phyloP scores from a whole-genome alignment of 1,140 invertebrate genomes.

The Medauroidea extradentata region DNA sequence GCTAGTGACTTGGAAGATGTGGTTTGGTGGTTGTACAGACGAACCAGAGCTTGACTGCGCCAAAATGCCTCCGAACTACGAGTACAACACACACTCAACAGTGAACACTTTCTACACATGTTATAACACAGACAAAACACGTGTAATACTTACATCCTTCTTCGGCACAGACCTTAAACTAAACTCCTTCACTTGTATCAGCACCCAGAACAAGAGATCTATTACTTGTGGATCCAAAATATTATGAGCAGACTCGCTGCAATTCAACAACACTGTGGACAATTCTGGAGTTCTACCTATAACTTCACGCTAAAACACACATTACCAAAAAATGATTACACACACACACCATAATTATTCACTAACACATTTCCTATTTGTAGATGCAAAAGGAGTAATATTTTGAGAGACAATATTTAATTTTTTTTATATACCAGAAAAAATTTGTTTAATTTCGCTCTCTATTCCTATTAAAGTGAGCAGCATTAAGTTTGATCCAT shows the following conservation, averaged over 20 bases:
- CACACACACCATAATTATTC: too few relatives aligned
- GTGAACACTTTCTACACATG: too few relatives aligned
- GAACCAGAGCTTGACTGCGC: constrained; percentile 46
- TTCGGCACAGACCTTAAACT: constrained; percentile 50
- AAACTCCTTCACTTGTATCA: constrained; percentile 53
- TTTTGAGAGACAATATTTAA: too few relatives aligned
- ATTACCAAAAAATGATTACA: constrained; percentile 8
- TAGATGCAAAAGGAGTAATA: too few relatives aligned
- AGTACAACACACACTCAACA: too few relatives aligned
- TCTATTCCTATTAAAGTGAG: too few relatives aligned
- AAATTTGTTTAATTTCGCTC: too few relatives aligned
- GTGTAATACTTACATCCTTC: constrained; percentile 45
- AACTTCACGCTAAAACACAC: constrained; percentile 48
- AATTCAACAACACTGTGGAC: constrained; percentile 47
- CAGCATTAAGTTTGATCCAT: too few relatives aligned
- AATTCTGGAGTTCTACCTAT: constrained; percentile 52
- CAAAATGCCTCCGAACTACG: constrained; percentile 52
- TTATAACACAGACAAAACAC: too few relatives aligned
- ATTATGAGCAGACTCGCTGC: constrained; percentile 49
- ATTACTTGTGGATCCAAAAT: constrained; percentile 44
- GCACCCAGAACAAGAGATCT: constrained; percentile 55
- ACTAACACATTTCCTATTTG: too few relatives aligned
- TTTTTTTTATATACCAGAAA: too few relatives aligned
- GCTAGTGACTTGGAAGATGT: constrained; percentile 59
- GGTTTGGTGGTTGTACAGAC: constrained; percentile 50